phyloP scores from a whole-genome alignment of 2,797 vertebrate genomes.

The Vireo griseus region DNA sequence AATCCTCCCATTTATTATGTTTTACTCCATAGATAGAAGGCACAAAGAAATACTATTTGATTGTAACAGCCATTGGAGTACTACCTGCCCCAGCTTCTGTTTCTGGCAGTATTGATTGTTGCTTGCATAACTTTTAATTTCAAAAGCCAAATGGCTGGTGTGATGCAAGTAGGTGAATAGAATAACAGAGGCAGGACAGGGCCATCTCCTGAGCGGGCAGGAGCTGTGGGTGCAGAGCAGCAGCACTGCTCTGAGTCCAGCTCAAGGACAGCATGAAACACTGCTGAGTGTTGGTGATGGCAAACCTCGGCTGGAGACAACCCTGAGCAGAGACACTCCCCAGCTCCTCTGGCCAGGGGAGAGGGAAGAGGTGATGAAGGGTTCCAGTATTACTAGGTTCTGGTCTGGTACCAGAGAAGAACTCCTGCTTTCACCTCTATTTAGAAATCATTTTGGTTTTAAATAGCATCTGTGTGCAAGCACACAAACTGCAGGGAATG shows the following conservation, averaged over 20 bases:
- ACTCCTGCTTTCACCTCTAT: not conserved
- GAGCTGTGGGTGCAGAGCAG: not conserved
- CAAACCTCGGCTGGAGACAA: not conserved
- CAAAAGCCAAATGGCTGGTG: not conserved
- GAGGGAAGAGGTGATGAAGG: not conserved
- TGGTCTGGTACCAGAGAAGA: not conserved
- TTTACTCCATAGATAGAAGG: not conserved
- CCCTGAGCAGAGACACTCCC: not conserved
- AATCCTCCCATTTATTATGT: not conserved
- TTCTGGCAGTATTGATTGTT: not conserved
- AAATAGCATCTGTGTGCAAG: not conserved
- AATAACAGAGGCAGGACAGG: not conserved
- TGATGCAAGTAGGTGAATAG: not conserved
- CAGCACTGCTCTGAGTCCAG: not conserved
- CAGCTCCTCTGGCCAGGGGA: fast-evolving
- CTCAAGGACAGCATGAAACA: not conserved
- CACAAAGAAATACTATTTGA: not conserved
- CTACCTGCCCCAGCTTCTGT: not conserved
- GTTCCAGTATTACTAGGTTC: not conserved
- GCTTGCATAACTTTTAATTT: not conserved
- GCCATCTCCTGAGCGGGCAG: not conserved
- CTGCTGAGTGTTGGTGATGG: not conserved
- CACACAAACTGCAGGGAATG: not conserved
- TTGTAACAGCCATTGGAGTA: not conserved
- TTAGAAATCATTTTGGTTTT: not conserved